A percentile compares a stretch with the other conserved stretches of the same genome.
These are phyloP conservation scores for Trichacis sp. DNA, from an alignment of 2,888 invertebrate species.

Conservation along the genomic window DNA sequence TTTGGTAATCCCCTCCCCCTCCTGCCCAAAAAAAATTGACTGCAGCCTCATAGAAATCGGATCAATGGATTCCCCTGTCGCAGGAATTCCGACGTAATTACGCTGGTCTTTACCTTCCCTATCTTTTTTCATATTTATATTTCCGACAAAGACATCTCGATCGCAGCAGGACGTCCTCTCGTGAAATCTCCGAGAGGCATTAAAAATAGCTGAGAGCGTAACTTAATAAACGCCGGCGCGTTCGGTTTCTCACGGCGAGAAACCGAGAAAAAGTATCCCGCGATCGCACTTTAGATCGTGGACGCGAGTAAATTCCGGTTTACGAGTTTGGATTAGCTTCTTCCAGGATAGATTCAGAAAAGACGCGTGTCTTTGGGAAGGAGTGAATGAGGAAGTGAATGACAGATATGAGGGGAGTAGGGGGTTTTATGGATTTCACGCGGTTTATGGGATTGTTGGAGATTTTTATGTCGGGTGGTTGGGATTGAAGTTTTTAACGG, in stretches of 20 bases:
- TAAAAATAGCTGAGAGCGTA: conserved; percentile 25
- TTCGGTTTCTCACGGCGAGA: conserved; percentile 41
- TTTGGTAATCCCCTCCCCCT: too few species aligned
- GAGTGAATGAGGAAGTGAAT: too few species aligned
- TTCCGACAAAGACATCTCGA: conserved; percentile 40
- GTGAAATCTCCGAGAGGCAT: conserved; percentile 29
- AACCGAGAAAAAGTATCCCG: not conserved
- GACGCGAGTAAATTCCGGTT: not conserved
- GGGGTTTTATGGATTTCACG: too few species aligned
- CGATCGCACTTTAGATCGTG: conserved; percentile 3
- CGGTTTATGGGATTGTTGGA: too few species aligned
- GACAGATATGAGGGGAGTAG: too few species aligned
- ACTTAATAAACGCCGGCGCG: conserved; percentile 39
- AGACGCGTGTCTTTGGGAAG: too few species aligned
- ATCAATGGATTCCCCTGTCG: conserved; percentile 13
- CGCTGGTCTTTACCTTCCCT: conserved; percentile 7
- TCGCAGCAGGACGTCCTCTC: conserved; percentile 21
- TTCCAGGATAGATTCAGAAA: too few species aligned
- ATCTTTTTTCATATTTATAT: conserved; percentile 25
- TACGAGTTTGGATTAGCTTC: not conserved
- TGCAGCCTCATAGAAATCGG: too few species aligned
- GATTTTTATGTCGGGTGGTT: too few species aligned
- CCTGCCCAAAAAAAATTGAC: too few species aligned
- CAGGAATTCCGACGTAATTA: not conserved
- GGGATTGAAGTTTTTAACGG: too few species aligned